Evolutionary conservation across 2,797 vertebrate species (phyloP).

Genomic region (Clarias platycephalus): DNA sequence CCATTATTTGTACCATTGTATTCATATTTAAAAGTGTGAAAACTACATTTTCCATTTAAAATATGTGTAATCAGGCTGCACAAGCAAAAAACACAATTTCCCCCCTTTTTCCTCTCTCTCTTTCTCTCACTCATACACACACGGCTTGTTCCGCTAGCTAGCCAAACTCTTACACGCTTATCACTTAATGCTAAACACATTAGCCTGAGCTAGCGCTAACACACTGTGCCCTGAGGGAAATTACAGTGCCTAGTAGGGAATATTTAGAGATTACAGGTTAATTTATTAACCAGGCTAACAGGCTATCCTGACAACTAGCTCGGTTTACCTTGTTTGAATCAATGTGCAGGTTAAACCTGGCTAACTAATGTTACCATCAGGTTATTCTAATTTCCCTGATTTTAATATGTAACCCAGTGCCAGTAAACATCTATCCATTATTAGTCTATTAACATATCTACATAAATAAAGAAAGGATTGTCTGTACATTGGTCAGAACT

Average conservation of each 20-base stretch:
- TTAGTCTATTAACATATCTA: not conserved
- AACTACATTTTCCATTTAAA: no score
- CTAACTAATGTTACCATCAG: not conserved
- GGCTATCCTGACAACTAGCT: not conserved
- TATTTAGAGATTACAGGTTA: no score
- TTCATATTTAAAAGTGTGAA: not conserved
- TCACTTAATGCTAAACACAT: not conserved
- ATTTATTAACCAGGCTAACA: not conserved
- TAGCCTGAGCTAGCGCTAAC: not conserved
- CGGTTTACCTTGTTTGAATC: not conserved
- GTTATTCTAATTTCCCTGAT: not conserved
- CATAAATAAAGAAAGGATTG: no score
- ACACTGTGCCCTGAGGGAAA: not conserved
- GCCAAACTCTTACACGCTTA: no score
- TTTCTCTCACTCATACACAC: not conserved
- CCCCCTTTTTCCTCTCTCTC: no score
- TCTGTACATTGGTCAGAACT: no score
- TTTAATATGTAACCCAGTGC: not conserved
- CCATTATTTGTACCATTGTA: not conserved
- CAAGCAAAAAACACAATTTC: not conserved
- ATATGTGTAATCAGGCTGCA: not conserved
- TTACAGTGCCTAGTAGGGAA: no score
- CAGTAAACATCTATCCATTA: not conserved
- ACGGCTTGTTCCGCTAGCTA: not conserved
- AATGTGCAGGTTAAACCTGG: no score